Conservation (phyloP, 2,888 invertebrate species). For the Axea sp. region DNA sequence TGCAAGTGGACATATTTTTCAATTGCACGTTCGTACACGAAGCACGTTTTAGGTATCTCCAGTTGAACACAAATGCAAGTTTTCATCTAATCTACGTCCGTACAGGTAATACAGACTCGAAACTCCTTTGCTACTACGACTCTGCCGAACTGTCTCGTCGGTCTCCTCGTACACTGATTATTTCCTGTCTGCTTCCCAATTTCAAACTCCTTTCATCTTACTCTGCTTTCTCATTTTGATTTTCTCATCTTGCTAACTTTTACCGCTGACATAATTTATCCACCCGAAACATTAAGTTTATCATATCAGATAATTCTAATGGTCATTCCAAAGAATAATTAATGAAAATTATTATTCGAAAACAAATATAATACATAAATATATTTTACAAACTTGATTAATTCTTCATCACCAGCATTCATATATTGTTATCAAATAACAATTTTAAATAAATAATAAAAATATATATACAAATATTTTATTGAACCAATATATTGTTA, state of each 20-base stretch:
- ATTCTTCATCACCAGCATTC: no score
- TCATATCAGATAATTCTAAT: slow-evolving; percentile 7
- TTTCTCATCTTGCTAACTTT: slow-evolving; percentile 52
- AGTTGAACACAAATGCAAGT: slow-evolving; percentile 63
- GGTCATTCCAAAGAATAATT: no score
- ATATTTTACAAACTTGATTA: no score
- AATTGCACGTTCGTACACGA: slow-evolving; percentile 64
- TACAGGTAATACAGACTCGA: slow-evolving; percentile 45
- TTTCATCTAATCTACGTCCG: slow-evolving; percentile 55
- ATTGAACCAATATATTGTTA: no score
- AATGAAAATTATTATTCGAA: no score
- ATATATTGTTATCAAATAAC: no score
- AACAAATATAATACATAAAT: no score
- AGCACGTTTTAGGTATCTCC: slow-evolving; percentile 67
- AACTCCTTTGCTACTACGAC: slow-evolving; percentile 39
- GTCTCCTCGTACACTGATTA: slow-evolving; percentile 53
- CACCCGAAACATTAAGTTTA: slow-evolving; percentile 30
- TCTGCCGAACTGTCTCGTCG: slow-evolving; percentile 58
- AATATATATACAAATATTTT: no score
- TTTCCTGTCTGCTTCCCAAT: slow-evolving; percentile 61
- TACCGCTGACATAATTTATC: slow-evolving; percentile 42
- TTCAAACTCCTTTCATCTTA: slow-evolving; percentile 58
- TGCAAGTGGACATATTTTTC: slow-evolving; percentile 63
- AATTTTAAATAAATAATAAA: no score
- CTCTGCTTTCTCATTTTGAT: slow-evolving; percentile 55